Base-by-base conservation (phyloP, 2,113 vertebrate species). In the Lagopus muta region DNA sequence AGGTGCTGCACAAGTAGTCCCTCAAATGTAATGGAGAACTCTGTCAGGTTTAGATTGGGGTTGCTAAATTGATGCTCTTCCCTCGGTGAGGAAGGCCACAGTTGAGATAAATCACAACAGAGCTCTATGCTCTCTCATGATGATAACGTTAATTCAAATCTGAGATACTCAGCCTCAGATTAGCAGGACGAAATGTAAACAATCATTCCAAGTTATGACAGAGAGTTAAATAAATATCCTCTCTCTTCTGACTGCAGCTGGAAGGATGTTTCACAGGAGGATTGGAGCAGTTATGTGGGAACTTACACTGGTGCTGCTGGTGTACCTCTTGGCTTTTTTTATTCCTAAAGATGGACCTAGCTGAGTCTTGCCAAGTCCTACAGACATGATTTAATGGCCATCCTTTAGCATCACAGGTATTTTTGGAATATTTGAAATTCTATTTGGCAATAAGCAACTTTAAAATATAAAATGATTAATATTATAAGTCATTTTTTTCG, bases 11-110 rank as follows among this genome's bases (percentile, higher is more conserved):
- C 48, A 54, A 90, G 25, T 77, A 87, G 38, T 85, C 25, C 42
- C 79, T 91, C 74, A 91, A 67, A 76, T 72, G 57, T 90, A 76
- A 72, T 76, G 77, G 78, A 62, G 90, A 73, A 8, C 28, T 81
- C 10, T 90, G 73, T 86, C 84, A 96, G 86, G 85, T 94, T 93
- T 95, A 93, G 87, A 54, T 38, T 3, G 11, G 13, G 19, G 58
- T 79, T 60, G 24, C 84, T 92, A 82, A 91, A 87, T 92, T 66
- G 5, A 70, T 62, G 66, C 21, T 82, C n/a, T 70, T 92, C 79
- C 40, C 28, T 78, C 40, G 71, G 27, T 6, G 10, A 90, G 21
- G 82, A 91, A 89, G 74, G 78, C 67, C 45, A 80, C 62, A 87
- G 36, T 80, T 50, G 70, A 70, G 85, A 85, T 91, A 92, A 95